These are phyloP conservation scores for Perca fluviatilis DNA, from an alignment of 2,113 vertebrate genomes.

Conservation along the genomic window DNA sequence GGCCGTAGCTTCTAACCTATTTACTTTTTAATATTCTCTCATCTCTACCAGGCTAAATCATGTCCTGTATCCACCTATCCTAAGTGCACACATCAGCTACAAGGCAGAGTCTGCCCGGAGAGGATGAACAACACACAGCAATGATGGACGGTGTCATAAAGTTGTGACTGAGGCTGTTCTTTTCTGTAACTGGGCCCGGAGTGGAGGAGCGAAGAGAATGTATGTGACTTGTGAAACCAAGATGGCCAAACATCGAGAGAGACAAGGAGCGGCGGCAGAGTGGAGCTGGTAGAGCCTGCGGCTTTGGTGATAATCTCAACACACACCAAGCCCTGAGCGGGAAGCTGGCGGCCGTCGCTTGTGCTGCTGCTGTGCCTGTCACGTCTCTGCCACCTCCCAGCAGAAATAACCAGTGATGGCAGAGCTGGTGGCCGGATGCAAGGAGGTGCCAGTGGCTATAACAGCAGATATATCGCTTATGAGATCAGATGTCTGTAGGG, in stretches of 20 bases:
- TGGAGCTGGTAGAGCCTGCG: slow-evolving; percentile 52
- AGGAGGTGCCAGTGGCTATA: slow-evolving; percentile 81
- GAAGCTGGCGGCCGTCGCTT: slow-evolving; percentile 58
- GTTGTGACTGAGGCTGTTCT: slow-evolving; percentile 68
- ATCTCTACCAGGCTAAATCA: slow-evolving; percentile 63
- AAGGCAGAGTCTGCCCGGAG: slow-evolving; percentile 57
- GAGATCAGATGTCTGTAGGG: slow-evolving; percentile 85
- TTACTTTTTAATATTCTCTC: slow-evolving; percentile 77
- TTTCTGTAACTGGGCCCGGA: slow-evolving; percentile 57
- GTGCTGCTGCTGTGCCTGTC: slow-evolving; percentile 75
- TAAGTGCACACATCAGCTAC: slow-evolving; percentile 41
- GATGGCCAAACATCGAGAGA: slow-evolving; percentile 60
- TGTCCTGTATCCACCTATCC: slow-evolving; percentile 53
- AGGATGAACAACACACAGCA: slow-evolving; percentile 53
- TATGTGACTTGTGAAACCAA: slow-evolving; percentile 59
- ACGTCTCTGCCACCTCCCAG: slow-evolving; percentile 72
- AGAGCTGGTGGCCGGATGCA: slow-evolving; percentile 82
- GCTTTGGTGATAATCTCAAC: slow-evolving; percentile 67
- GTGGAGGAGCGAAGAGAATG: slow-evolving; percentile 54
- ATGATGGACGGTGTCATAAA: slow-evolving; percentile 80
- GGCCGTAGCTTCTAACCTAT: slow-evolving; percentile 62
- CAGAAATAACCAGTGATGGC: slow-evolving; percentile 83
- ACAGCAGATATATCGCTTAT: slow-evolving; percentile 86
- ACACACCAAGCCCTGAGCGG: slow-evolving; percentile 52
- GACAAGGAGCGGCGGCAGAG: slow-evolving; percentile 22